Evolutionary conservation across 2,113 vertebrate genomes (phyloP).

Genomic region (Tamias sibiricus): DNA sequence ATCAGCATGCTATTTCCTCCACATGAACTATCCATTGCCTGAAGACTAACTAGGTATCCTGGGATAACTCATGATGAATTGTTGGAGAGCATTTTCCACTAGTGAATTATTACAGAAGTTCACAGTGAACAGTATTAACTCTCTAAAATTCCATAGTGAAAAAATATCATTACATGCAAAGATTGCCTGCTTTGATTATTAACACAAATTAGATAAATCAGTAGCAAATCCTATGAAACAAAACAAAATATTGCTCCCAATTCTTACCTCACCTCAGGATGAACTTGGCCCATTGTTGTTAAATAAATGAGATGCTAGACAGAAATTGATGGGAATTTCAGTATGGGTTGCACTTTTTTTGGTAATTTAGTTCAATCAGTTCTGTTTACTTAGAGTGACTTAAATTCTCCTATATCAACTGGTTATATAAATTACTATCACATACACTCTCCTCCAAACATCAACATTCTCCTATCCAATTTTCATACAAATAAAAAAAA

Average conservation of each 20-base stretch:
- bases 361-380: constrained; percentile 32
- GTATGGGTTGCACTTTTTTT: not conserved
- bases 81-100: constrained; percentile 79
- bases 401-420: not conserved
- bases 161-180: constrained; percentile 21
- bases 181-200: not conserved
- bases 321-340: not conserved
- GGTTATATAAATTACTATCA: not conserved
- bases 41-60: constrained; percentile 82
- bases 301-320: not conserved
- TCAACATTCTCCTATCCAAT: not conserved
- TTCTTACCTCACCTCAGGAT: not conserved
- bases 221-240: not conserved
- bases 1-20: constrained; percentile 87
- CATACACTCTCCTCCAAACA: not conserved
- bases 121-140: constrained; percentile 35
- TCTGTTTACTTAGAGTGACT: not conserved
- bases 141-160: constrained; percentile 37
- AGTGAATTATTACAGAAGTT: constrained; percentile 83
- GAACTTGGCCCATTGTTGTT: not conserved
- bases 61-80: constrained; percentile 83
- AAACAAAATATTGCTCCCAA: not conserved
- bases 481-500: not conserved
- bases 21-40: constrained; percentile 82
- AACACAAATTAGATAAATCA: not conserved